Percentiles rank a stretch among this genome's conserved stretches.
These are phyloP conservation scores for Microctenopoma stevenorrisi DNA, from an alignment of 2,797 vertebrate species.

Conservation along the genomic window DNA sequence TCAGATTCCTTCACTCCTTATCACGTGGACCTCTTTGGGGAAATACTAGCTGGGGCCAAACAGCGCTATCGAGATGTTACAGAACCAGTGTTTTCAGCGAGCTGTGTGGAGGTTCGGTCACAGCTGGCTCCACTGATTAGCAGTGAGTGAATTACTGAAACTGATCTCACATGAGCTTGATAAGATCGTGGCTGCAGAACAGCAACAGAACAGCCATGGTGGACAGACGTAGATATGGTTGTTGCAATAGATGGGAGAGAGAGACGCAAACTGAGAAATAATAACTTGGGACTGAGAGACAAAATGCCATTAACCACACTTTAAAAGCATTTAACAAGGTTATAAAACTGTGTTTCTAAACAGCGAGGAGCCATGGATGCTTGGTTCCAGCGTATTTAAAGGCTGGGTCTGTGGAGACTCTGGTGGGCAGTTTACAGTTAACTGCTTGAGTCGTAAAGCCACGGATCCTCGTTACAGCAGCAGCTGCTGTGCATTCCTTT, in stretches of 20 bases:
- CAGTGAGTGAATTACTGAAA: slow-evolving; percentile 59
- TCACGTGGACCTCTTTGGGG: slow-evolving; percentile 1
- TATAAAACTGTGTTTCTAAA: slow-evolving; percentile 52
- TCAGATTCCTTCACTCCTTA: slow-evolving; percentile 10
- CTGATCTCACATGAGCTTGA: slow-evolving; percentile 57
- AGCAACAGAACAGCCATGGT: slow-evolving; percentile 31
- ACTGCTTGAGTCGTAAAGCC: slow-evolving; percentile 54
- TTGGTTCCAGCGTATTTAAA: slow-evolving; percentile 63
- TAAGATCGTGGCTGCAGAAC: slow-evolving; percentile 35
- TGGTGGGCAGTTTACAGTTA: slow-evolving; percentile 54
- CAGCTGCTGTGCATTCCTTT: slow-evolving; percentile 42
- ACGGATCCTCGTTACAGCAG: slow-evolving; percentile 51
- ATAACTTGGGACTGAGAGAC: slow-evolving; percentile 13
- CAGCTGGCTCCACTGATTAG: slow-evolving; percentile 61
- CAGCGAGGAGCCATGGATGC: slow-evolving; percentile 44
- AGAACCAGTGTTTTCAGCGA: slow-evolving; percentile 4
- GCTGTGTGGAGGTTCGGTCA: slow-evolving; percentile 14
- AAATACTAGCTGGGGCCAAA: slow-evolving; percentile 27
- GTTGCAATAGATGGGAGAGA: slow-evolving; percentile 42
- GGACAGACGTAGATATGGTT: slow-evolving; percentile 20
- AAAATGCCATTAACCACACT: slow-evolving; percentile 40
- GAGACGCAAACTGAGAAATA: not conserved
- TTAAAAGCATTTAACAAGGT: slow-evolving; percentile 55
- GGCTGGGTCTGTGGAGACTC: slow-evolving; percentile 37
- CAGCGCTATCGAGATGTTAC: slow-evolving; percentile 14